phyloP scores from a whole-genome alignment of 2,113 vertebrate species.

The Cephalopholis sonnerati region DNA sequence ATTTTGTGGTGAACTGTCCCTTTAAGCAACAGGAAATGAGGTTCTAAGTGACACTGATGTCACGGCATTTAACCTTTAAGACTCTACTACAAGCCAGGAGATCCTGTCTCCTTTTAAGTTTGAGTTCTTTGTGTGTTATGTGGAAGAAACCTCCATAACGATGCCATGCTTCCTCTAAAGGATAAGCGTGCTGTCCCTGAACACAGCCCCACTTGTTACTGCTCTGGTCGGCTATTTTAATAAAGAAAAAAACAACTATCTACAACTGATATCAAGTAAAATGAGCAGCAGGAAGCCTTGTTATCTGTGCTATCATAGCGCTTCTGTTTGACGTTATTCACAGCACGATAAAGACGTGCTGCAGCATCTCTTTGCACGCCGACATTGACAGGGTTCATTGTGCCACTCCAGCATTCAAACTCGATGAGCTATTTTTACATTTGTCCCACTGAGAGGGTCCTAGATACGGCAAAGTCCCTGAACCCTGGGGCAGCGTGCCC shows the following conservation, averaged over 20 bases:
- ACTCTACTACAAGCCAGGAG: neutral
- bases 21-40: slow-evolving; percentile 5
- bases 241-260: neutral
- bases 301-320: neutral
- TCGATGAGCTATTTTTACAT: slow-evolving; percentile 75
- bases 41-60: neutral
- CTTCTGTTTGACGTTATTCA: neutral
- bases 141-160: slow-evolving; percentile 33
- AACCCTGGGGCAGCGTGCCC: slow-evolving; percentile 56
- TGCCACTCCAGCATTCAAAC: slow-evolving; percentile 51
- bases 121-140: neutral
- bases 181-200: neutral
- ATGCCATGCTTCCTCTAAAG: slow-evolving; percentile 9
- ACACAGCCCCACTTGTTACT: slow-evolving; percentile 21
- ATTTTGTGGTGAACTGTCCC: too few species aligned
- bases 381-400: slow-evolving; percentile 10
- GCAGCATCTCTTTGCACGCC: slow-evolving; percentile 10
- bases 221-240: neutral
- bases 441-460: slow-evolving; percentile 73
- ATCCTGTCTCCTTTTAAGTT: slow-evolving; percentile 23
- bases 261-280: neutral
- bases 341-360: neutral
- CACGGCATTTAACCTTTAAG: slow-evolving; percentile 9
- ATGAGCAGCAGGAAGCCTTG: neutral
- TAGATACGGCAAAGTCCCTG: slow-evolving; percentile 59